phyloP scores from a whole-genome alignment of 2,797 vertebrate species.

The Pseudochirops cupreus region DNA sequence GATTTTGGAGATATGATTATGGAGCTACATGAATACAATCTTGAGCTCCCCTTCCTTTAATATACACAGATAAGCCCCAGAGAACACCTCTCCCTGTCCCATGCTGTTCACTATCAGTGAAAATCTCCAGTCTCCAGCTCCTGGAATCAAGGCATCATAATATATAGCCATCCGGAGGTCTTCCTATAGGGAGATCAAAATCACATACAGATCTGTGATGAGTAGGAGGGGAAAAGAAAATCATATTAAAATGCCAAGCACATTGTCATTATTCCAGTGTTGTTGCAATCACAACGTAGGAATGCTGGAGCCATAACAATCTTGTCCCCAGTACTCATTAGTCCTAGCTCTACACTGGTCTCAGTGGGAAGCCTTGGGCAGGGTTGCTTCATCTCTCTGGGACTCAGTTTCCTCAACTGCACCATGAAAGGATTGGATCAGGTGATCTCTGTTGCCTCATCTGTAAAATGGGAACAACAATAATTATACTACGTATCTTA shows the following conservation, averaged over 20 bases:
- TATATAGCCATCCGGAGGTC: constrained; percentile 50
- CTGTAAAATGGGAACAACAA: background rate
- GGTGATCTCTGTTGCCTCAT: background rate
- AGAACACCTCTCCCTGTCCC: background rate
- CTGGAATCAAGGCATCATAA: constrained; percentile 25
- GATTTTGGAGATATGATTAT: background rate
- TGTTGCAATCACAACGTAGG: background rate
- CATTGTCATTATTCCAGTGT: background rate
- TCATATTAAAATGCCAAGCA: constrained; percentile 3
- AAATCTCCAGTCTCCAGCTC: background rate
- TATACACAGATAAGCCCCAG: background rate
- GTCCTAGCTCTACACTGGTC: background rate
- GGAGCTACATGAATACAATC: background rate
- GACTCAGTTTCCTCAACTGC: constrained; percentile 18
- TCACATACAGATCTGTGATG: background rate
- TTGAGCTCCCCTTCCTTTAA: background rate
- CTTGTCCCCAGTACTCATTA: background rate
- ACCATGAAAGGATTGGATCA: background rate
- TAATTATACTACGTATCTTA: background rate
- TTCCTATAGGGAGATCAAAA: background rate
- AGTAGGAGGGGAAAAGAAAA: constrained; percentile 46
- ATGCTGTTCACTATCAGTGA: background rate
- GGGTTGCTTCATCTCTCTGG: background rate
- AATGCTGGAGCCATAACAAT: background rate
- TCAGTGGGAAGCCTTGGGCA: background rate